Percentiles rank a stretch among this genome's conserved stretches.
These are phyloP conservation scores for Lathronympha strigana DNA, from an alignment of 2,888 invertebrate genomes.

Conservation along the genomic window DNA sequence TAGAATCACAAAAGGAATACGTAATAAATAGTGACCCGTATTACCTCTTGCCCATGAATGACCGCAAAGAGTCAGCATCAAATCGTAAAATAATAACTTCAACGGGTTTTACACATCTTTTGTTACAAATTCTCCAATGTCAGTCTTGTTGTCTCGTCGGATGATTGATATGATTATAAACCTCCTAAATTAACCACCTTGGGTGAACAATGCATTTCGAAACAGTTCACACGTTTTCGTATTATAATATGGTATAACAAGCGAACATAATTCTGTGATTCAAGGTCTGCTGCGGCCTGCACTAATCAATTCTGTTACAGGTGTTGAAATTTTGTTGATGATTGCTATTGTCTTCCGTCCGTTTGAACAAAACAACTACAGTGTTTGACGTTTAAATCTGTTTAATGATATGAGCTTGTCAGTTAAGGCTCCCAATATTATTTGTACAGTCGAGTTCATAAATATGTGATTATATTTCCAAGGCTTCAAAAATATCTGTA, in stretches of 20 bases:
- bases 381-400: no score
- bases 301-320: slow-evolving; percentile 57
- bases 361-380: no score
- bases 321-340: slow-evolving; percentile 59
- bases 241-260: slow-evolving; percentile 56
- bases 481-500: no score
- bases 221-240: slow-evolving; percentile 60
- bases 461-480: no score
- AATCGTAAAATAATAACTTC: no score
- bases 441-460: no score
- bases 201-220: slow-evolving; percentile 54
- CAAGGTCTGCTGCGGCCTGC: slow-evolving; percentile 60
- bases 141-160: slow-evolving; percentile 14
- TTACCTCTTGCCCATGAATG: no score
- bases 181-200: slow-evolving; percentile 49
- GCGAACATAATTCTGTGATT: slow-evolving; percentile 57
- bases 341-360: not conserved
- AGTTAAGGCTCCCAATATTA: no score
- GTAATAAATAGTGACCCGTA: no score
- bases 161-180: slow-evolving; percentile 41
- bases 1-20: no score
- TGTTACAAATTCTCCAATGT: slow-evolving; percentile 30
- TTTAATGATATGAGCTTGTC: no score
- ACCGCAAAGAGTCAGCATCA: no score
- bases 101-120: not conserved